These are phyloP conservation scores for Trichoplusia ni DNA, from an alignment of 1,140 invertebrate genomes.

Conservation along the genomic window DNA sequence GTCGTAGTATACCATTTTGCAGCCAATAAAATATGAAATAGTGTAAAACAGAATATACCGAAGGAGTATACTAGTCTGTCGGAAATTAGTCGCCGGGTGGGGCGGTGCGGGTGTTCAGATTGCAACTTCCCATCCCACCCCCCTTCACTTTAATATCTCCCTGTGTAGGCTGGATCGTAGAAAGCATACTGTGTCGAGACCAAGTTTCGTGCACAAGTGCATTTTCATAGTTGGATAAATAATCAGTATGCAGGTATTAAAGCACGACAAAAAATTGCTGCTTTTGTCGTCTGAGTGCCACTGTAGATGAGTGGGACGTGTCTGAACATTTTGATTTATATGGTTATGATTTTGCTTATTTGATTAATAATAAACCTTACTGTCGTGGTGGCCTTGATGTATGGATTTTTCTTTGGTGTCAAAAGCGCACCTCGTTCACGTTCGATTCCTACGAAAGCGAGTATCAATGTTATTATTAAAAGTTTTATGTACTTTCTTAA, in stretches of 20 bases:
- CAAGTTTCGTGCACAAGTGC: conserved; percentile 49
- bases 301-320: too few relatives aligned
- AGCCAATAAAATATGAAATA: conserved; percentile 49
- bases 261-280: background rate
- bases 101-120: conserved; percentile 46
- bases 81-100: conserved; percentile 71
- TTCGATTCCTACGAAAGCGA: too few relatives aligned
- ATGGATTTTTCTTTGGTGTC: too few relatives aligned
- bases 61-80: conserved; percentile 56
- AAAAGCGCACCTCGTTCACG: too few relatives aligned
- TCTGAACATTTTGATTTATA: too few relatives aligned
- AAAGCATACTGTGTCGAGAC: conserved; percentile 38
- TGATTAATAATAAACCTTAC: too few relatives aligned
- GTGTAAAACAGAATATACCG: conserved; percentile 54
- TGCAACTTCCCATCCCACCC: conserved; percentile 35
- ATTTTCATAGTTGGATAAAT: conserved; percentile 47
- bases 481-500: too few relatives aligned
- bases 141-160: conserved; percentile 42
- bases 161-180: conserved; percentile 39
- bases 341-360: too few relatives aligned
- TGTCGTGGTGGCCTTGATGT: too few relatives aligned
- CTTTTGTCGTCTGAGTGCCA: conserved; percentile 1
- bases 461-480: too few relatives aligned
- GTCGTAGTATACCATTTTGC: conserved; percentile 1
- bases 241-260: conserved; percentile 24